A percentile compares a stretch with the other conserved stretches of the same genome.
Evolutionary conservation across 2,797 vertebrate species (phyloP).

Genomic region (Alcedo atthis): DNA sequence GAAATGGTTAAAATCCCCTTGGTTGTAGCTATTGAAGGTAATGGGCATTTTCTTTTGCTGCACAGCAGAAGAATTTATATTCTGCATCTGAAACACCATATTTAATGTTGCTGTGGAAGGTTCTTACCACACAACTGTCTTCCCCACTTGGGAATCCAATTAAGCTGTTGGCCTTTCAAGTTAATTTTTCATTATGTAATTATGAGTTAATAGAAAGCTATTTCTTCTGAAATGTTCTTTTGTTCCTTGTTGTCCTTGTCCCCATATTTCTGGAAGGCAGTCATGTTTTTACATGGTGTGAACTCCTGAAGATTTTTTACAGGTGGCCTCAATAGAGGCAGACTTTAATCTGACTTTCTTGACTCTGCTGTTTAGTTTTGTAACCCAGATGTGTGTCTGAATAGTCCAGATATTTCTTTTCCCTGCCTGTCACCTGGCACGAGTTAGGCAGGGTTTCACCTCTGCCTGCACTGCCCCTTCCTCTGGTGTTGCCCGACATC

Average conservation of each 20-base stretch:
- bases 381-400: neutral
- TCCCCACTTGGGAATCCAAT: neutral
- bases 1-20: neutral
- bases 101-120: neutral
- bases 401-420: neutral
- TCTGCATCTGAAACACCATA: neutral
- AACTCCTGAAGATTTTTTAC: neutral
- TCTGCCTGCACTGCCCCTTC: neutral
- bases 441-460: neutral
- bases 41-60: neutral
- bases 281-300: neutral
- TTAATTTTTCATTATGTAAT: constrained; percentile 58
- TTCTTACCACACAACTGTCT: neutral
- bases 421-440: neutral
- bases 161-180: constrained; percentile 33
- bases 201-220: constrained; percentile 60
- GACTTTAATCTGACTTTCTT: neutral
- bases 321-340: neutral
- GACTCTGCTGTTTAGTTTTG: neutral
- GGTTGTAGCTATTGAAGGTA: neutral
- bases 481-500: neutral
- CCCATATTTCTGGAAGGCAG: neutral
- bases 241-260: constrained; percentile 42
- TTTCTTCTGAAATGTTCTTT: constrained; percentile 41
- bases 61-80: neutral